Base-by-base conservation (phyloP, 1,140 invertebrate genomes). In the Adoxophyes honmai region DNA sequence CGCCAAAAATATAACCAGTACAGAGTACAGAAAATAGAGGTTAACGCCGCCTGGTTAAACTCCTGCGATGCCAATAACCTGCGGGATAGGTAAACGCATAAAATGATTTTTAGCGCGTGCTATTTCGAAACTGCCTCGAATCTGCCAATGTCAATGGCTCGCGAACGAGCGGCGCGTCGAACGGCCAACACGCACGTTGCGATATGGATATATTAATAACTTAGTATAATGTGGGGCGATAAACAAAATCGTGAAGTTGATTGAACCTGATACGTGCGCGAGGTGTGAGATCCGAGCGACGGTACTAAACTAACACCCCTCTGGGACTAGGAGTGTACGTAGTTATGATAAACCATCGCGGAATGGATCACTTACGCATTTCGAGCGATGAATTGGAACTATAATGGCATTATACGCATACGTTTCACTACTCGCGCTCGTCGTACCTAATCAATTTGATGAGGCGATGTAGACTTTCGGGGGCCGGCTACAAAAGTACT, bases 81-180 rank as follows among this genome's bases (percentile, higher is more conserved):
- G 21, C 42, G 42, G 42, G 42, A 48, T 48, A 48, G 42, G 42
- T 48, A 48, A 48, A 48, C 21, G 42, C 42, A 14, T 48, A 48
- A 48, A 48, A 13, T 36, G 34, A 36, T 48, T 48, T 48, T 48
- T 48, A 66, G 55, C 60, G 56, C 15, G 42, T 39, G 69, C 73
- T 77, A 79, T 78, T 79, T 79, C 63, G 63, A 78, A 72, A 66
- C 36, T 55, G 38, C 51, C 39, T 58, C 59, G 66, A 64, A 60
- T 66, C 72, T 58, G 42, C 63, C 65, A 77, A 82, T 81, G 78
- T 81, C 79, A 85, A 82, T 82, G 78, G 77, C 78, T 81, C 70
- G 72, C 66, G 70, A 81, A 75, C 69, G 70, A 64, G 71, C 68
- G 70, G 66, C 61, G 63, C 42, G n/a, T 64, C 60, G 66, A 51